phyloP scores from a whole-genome alignment of 2,113 vertebrate species.

The Dromaius novaehollandiae region DNA sequence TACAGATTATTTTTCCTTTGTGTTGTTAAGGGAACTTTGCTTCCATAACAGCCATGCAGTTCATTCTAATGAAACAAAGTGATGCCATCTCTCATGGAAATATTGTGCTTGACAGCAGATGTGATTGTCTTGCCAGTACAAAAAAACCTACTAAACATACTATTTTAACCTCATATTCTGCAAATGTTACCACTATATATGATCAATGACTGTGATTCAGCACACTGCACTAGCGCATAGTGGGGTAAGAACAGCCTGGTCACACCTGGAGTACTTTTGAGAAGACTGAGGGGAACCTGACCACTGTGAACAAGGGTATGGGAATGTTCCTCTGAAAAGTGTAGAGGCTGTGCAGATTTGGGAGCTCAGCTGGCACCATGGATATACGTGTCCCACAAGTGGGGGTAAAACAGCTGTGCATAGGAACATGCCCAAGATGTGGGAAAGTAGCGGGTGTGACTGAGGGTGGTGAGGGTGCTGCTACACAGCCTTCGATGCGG shows the following conservation, averaged over 20 bases:
- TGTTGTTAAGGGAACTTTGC: not conserved
- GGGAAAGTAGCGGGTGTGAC: fast-evolving
- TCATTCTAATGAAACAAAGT: not conserved
- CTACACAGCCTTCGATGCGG: not conserved
- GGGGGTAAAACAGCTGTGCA: not conserved
- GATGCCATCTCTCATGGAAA: not conserved
- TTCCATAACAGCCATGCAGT: not conserved
- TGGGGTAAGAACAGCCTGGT: not conserved
- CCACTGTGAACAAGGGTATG: fast-evolving
- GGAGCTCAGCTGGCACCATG: not conserved
- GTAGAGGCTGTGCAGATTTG: not conserved
- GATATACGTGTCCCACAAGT: not conserved
- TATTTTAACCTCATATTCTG: not conserved
- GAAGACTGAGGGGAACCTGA: not conserved
- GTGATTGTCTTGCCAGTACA: not conserved
- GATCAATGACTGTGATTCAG: not conserved
- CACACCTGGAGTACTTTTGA: not conserved
- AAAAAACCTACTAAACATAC: not conserved
- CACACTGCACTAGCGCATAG: not conserved
- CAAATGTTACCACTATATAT: not conserved
- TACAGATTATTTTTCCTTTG: not conserved
- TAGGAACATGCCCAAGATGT: fast-evolving
- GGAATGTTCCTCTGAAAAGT: not conserved
- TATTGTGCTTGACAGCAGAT: not conserved
- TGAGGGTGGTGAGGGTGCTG: not conserved